Conservation (phyloP, 2,797 vertebrate species). For the Galagoides demidoff region DNA sequence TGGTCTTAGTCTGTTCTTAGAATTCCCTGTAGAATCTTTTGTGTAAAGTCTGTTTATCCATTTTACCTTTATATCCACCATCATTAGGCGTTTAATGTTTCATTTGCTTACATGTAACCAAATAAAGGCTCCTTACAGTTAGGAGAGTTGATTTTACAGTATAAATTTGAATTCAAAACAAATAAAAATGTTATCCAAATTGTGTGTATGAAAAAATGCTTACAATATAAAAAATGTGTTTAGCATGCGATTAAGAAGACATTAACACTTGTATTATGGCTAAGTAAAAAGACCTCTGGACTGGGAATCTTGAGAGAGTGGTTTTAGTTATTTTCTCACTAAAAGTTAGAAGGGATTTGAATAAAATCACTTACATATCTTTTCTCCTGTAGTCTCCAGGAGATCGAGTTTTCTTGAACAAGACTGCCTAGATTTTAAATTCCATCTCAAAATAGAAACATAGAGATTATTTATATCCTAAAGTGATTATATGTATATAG, state of each 20-base stretch:
- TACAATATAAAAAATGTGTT: not conserved
- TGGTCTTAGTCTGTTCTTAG: constrained; percentile 77
- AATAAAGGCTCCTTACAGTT: constrained; percentile 55
- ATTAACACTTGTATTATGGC: not conserved
- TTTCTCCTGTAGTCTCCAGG: not conserved
- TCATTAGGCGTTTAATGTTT: constrained; percentile 76
- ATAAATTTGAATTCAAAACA: not conserved
- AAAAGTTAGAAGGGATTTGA: not conserved
- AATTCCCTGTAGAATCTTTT: constrained; percentile 74
- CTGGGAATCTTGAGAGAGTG: not conserved
- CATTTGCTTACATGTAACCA: constrained; percentile 73
- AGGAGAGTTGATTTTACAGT: not conserved
- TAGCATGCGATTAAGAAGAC: not conserved
- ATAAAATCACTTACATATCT: not conserved
- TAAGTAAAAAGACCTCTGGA: not conserved
- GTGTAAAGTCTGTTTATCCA: constrained; percentile 73
- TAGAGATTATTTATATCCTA: not conserved
- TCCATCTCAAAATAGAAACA: not conserved
- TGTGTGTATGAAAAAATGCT: not conserved
- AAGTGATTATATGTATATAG: not conserved
- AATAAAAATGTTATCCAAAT: not conserved
- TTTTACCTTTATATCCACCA: constrained; percentile 78
- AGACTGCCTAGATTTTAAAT: not conserved
- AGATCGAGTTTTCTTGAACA: not conserved
- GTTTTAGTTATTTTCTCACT: not conserved